Evolutionary conservation across 2,113 vertebrate species (phyloP), one percentile per base, ranked within the genome.

Genomic region (Arvicanthis niloticus): DNA sequence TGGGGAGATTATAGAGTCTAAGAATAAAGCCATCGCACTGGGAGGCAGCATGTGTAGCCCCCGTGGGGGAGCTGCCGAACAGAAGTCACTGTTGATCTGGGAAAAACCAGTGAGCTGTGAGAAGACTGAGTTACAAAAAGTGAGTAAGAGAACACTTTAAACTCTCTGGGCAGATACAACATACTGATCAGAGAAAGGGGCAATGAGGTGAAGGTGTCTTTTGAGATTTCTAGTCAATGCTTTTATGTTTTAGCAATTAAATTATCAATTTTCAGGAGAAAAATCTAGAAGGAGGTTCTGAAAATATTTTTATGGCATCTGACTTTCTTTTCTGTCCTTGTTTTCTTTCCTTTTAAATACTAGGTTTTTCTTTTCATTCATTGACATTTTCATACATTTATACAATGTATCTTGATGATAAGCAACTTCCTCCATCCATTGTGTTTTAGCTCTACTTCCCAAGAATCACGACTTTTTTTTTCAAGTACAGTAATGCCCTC

Each of bases 301-400:
- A 95, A 89, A 89, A 88, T 89, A 4, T 65, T 94, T 92, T 93
- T 53, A n/a, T 93, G 65, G 24, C n/a, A 88, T 96, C 62, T 87
- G 31, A 42, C n/a, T 76, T 96, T 95, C 21, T 84, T 84, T 84
- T 31, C 45, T 48, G 60, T 67, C 62, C 21, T 75, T 5, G 72
- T 75, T 45, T 76, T 76, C 10, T 45, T 85, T 45, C 12, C 13
- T 65, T 65, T 85, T 65, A 86, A 85, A 67, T 86, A 85, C 29
- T 85, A 45, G 67, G 67, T 17, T 68, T 68, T 85, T 85, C 17
- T 48, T 31, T 65, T 9, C 16, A 45, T 45, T 85, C 42, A 12
- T 48, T 21, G 60, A 48, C 31, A 34, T 34, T 86, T 45, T 67
- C 29, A 67, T 34, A 26, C 42, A 67, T 86, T 5, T 86, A 12